These are phyloP conservation scores for Chromobotia macracanthus DNA, from an alignment of 2,797 vertebrate species.

Conservation along the genomic window DNA sequence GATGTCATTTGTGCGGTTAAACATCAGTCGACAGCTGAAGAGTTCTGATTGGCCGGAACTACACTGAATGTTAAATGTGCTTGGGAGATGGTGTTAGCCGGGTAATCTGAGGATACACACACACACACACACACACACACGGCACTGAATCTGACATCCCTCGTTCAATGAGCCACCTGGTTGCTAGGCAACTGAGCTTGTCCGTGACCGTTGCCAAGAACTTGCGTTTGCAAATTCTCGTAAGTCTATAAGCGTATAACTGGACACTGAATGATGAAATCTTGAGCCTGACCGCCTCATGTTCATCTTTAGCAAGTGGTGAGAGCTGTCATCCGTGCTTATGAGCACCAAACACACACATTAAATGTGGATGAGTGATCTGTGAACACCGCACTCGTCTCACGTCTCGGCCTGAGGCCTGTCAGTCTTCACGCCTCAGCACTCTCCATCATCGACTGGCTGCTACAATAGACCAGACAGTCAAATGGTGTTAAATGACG, in stretches of 20 bases:
- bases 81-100: neutral
- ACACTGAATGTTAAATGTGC: neutral
- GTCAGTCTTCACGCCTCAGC: constrained; percentile 3
- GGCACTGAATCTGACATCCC: constrained; percentile 33
- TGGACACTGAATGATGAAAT: neutral
- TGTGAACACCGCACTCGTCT: constrained; percentile 4
- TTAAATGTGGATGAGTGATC: neutral
- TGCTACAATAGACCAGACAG: constrained; percentile 2
- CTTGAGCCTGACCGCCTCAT: neutral
- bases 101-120: constrained; percentile 15
- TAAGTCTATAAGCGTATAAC: constrained; percentile 1
- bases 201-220: constrained; percentile 37
- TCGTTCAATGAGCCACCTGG: constrained; percentile 56
- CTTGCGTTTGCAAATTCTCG: constrained; percentile 7
- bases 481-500: neutral
- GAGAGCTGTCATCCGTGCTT: neutral
- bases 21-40: neutral
- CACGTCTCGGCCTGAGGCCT: constrained; percentile 12
- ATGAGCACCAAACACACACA: neutral
- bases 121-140: too few species aligned
- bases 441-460: neutral
- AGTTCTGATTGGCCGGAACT: constrained; percentile 2
- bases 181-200: constrained; percentile 57
- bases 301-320: neutral
- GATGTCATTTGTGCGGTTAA: neutral